phyloP scores from a whole-genome alignment of 1,140 invertebrate species.

The Trachymyrmex cornetzi region DNA sequence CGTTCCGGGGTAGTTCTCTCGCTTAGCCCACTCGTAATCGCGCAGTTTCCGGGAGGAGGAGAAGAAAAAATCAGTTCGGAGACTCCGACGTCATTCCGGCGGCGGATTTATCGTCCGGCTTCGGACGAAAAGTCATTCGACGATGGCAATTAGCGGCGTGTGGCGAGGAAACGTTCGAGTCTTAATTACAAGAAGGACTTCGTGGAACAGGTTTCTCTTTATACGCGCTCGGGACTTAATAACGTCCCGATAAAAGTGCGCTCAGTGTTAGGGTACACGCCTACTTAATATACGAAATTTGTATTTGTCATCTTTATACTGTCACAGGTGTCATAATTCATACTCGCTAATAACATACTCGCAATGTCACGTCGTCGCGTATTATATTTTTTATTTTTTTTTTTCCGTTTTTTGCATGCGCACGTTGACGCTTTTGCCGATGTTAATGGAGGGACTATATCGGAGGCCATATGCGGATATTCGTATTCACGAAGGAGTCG shows the following conservation, averaged over 20 bases:
- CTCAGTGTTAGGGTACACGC: not conserved
- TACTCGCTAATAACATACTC: not conserved
- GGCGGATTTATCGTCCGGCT: constrained; percentile 41
- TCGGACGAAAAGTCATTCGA: constrained; percentile 14
- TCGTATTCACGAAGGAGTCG: constrained; percentile 65
- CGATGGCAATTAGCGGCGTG: constrained; percentile 47
- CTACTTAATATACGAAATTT: constrained; percentile 21
- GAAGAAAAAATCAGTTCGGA: constrained; percentile 68
- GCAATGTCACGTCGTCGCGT: constrained; percentile 1
- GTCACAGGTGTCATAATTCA: constrained; percentile 1
- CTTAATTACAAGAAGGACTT: constrained; percentile 55
- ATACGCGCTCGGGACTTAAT: constrained; percentile 19
- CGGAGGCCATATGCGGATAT: not conserved
- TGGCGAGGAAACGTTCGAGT: constrained; percentile 31
- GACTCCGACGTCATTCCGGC: constrained; percentile 4
- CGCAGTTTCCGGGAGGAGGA: constrained; percentile 40
- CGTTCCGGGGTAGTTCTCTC: constrained; percentile 71
- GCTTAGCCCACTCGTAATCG: constrained; percentile 71
- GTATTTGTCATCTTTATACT: constrained; percentile 24
- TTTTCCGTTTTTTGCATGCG: not conserved
- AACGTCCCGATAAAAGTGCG: not conserved
- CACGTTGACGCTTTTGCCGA: not conserved
- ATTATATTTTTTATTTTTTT: not conserved
- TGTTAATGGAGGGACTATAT: constrained; percentile 20
- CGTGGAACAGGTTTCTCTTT: constrained; percentile 37